These are phyloP conservation scores for Ophion obscuratus DNA, from an alignment of 2,888 invertebrate species.

Conservation along the genomic window DNA sequence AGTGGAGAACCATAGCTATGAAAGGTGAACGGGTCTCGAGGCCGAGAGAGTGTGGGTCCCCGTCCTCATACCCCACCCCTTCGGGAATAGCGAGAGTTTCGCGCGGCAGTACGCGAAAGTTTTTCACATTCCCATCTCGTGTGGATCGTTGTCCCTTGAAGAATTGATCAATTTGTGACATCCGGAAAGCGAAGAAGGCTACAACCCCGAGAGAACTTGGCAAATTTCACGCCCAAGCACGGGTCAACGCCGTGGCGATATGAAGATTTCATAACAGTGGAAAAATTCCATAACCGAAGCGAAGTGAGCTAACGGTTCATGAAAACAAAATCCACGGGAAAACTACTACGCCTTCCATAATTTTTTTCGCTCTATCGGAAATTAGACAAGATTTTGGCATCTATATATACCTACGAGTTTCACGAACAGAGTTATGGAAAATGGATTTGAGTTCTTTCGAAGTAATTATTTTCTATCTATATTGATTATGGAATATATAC, in stretches of 20 bases:
- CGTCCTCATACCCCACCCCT: conserved; percentile 5
- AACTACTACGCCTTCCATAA: not conserved
- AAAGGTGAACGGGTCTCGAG: conserved; percentile 51
- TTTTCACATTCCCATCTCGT: conserved; percentile 56
- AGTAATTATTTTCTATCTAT: no score
- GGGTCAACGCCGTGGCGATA: conserved; percentile 2
- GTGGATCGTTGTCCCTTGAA: conserved; percentile 51
- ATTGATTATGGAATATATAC: no score
- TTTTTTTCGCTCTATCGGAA: not conserved
- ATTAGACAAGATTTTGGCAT: no score
- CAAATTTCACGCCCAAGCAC: not conserved
- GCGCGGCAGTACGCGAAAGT: conserved; percentile 22
- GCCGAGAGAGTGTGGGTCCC: no score
- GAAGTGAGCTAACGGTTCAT: not conserved
- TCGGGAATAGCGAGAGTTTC: conserved; percentile 53
- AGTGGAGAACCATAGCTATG: not conserved
- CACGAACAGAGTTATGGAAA: no score
- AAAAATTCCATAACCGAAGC: not conserved
- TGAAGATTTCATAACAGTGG: not conserved
- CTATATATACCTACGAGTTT: no score
- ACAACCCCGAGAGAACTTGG: not conserved
- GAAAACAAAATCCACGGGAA: not conserved
- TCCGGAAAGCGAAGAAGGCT: not conserved
- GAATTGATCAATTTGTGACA: conserved; percentile 58
- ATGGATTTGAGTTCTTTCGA: no score